phyloP scores from a whole-genome alignment of 2,797 vertebrate genomes.

The Sebastes reedi region DNA sequence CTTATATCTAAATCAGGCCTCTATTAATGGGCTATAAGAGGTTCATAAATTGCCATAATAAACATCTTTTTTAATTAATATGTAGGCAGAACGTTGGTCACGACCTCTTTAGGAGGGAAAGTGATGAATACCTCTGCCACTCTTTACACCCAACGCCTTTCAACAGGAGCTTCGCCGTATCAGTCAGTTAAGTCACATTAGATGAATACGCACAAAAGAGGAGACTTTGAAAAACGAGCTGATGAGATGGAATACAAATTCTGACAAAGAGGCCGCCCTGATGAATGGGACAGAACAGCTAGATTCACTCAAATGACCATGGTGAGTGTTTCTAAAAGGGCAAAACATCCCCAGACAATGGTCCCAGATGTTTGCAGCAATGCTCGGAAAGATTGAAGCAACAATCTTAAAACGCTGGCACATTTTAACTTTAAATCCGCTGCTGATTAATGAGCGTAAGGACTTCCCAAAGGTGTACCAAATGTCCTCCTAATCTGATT shows the following conservation, averaged over 20 bases:
- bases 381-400: background rate
- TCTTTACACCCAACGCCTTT: slow-evolving; percentile 25
- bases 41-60: background rate
- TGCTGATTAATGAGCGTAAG: slow-evolving; percentile 31
- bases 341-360: slow-evolving; percentile 31
- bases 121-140: slow-evolving; percentile 7
- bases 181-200: slow-evolving; percentile 22
- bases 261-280: slow-evolving; percentile 36
- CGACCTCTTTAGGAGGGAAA: background rate
- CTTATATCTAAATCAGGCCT: background rate
- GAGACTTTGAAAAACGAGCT: slow-evolving; percentile 33
- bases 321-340: slow-evolving; percentile 28
- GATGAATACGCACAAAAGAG: slow-evolving; percentile 24
- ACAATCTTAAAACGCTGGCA: slow-evolving; percentile 12
- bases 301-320: slow-evolving; percentile 35
- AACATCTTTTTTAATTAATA: background rate
- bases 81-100: background rate
- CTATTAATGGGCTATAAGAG: background rate
- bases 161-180: slow-evolving; percentile 19
- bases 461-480: slow-evolving; percentile 4
- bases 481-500: slow-evolving; percentile 14
- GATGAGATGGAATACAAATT: slow-evolving; percentile 43
- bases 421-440: slow-evolving; percentile 25
- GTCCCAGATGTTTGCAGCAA: slow-evolving; percentile 9
- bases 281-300: slow-evolving; percentile 21